These are phyloP conservation scores for Alces alces DNA, from an alignment of 2,113 vertebrate genomes.

Conservation along the genomic window DNA sequence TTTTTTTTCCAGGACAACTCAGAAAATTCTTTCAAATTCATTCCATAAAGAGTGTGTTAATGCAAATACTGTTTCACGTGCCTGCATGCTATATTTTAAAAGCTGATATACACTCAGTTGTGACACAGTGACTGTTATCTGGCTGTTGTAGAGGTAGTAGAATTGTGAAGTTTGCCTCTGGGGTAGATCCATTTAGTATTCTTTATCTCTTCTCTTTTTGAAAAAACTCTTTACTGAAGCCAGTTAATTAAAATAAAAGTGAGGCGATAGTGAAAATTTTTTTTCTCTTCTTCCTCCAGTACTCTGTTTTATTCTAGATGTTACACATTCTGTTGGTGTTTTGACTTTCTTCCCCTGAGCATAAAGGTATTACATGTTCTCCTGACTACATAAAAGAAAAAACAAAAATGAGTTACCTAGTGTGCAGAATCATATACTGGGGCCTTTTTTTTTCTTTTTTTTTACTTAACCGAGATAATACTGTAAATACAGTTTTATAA, in stretches of 20 bases:
- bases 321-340: background rate
- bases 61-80: slow-evolving; percentile 21
- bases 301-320: background rate
- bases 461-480: background rate
- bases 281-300: background rate
- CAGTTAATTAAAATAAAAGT: slow-evolving; percentile 31
- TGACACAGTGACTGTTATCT: slow-evolving; percentile 2
- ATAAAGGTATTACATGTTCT: background rate
- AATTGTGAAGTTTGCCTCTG: background rate
- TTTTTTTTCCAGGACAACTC: slow-evolving; percentile 59
- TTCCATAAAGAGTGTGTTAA: slow-evolving; percentile 57
- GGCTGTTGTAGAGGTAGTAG: background rate
- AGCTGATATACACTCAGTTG: background rate
- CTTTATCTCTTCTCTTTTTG: background rate
- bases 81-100: background rate
- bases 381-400: background rate
- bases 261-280: background rate
- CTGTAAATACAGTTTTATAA: background rate
- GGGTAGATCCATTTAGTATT: background rate
- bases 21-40: slow-evolving; percentile 67
- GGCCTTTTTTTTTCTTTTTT: background rate
- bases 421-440: background rate
- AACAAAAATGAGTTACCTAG: background rate
- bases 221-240: background rate
- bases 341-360: background rate